Base-by-base conservation (phyloP, 2,888 invertebrate genomes). In the Mythimna albipuncta region DNA sequence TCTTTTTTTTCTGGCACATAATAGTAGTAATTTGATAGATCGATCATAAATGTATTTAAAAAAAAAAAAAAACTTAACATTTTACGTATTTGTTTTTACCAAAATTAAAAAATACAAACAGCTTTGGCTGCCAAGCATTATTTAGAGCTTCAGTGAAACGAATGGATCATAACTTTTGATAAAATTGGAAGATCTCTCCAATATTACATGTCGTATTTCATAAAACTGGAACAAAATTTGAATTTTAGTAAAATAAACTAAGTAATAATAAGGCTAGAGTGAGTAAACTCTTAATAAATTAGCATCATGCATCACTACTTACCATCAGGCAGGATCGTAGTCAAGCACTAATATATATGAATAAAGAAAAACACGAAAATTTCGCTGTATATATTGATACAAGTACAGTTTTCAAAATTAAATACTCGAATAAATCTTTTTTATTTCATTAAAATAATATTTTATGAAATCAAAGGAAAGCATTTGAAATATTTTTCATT, bases 111-210 rank as follows among this genome's bases (percentile, higher is more conserved):
- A n/a, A n/a, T n/a, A n/a, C 41, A 63, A 68, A 54, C 62, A 63
- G n/a, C 58, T 44, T 75, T 62, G 2, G 11, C 16, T 41, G 50
- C 35, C 54, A 80, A 79, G 55, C 52, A 62, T 61, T 77, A 59
- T 70, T 66, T 52, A 47, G 11, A 76, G 16, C 50, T 57, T 32
- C 2, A 21, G 44, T 32, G 6, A 62, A 76, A 81, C 21, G 13
- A 44, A 75, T 54, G 38, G 32, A 16, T 5, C 44, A 54, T 59
- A 77, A 65, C 41, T 81, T 52, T 77, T 13, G 26, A 82, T 65
- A 13, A 77, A 82, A 50, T 61, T 61, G 50, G 5, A 26, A 44
- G 62, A 79, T 57, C 66, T 66, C 21, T 58, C 1, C 7, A 59
- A 59, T 59, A 64, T 61, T 59, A 72, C 4, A 4, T 63, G 19